Base-by-base conservation (phyloP, 92 coral and sea anemone genomes). In the Parazoanthus atlanticus region DNA sequence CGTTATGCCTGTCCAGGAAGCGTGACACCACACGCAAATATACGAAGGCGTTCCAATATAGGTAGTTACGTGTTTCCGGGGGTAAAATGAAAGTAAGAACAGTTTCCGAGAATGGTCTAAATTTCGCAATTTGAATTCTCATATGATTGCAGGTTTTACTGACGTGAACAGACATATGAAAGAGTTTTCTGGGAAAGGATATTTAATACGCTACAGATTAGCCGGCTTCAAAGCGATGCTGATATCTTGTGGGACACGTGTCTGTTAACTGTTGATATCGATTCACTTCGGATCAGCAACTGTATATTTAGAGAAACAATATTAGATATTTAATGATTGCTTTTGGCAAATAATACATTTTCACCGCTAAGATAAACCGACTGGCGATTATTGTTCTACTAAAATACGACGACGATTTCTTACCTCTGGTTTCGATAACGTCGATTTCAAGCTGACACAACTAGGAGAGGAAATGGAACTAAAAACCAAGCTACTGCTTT, bases 11-110 rank as follows among this genome's bases (percentile, higher is more conserved):
- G 19, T 1, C 58, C 21, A 52, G 19, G 76, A 28, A 11, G 29
- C 5, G 32, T n/a, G 38, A n/a, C 75, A 11, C 75, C 3, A 70
- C 5, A 70, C 4, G 10, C 69, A 61, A 61, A 19, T 61, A 21
- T 4, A 3, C 28, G 28, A 61, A 61, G 26, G 28, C 26, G 82
- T 21, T 29, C 58, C 67, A 70, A 84, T 46, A 70, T 40, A 43
- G 8, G 65, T 29, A 21, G 3, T 19, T 46, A 71, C 87, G 87
- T 43, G 43, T 12, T 84, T 70, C 87, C 87, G 78, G 66, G 15
- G 26, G 10, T 1, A 52, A 13, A 8, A 0, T 3, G 1, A 4
- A 32, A 47, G 21, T 29, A 9, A 46, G 25, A 26, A 41, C 16
- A 26, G 5, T 12, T 78, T 78, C 36, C 5, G 19, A 78, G 31